A percentile compares a stretch with the other conserved stretches of the same genome.
Conservation (phyloP, 1,140 invertebrate genomes). For the Hirudo medicinalis region DNA sequence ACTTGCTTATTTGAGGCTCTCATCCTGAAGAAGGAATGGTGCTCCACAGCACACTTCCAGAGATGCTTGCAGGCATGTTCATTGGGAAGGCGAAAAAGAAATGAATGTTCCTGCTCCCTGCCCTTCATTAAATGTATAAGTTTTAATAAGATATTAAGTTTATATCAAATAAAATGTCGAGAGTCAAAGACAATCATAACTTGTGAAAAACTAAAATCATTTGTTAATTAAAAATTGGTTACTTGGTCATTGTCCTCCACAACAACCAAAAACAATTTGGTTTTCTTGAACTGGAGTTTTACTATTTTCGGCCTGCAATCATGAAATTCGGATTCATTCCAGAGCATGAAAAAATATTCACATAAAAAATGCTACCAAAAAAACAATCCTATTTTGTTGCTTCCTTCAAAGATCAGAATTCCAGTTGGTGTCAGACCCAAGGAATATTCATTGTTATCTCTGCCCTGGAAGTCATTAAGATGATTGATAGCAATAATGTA, state of each 20-base stretch:
- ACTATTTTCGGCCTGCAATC: constrained; percentile 68
- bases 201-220: not conserved
- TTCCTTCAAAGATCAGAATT: constrained; percentile 84
- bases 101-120: constrained; percentile 39
- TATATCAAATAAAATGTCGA: not conserved
- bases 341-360: not conserved
- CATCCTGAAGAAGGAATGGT: constrained; percentile 91
- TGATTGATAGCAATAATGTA: not conserved
- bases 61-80: constrained; percentile 94
- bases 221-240: constrained; percentile 15
- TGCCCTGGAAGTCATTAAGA: constrained; percentile 56
- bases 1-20: constrained; percentile 73
- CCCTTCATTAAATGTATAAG: constrained; percentile 31
- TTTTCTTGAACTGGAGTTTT: constrained; percentile 88
- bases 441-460: constrained; percentile 91
- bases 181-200: not conserved
- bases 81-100: constrained; percentile 63
- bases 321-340: constrained; percentile 16
- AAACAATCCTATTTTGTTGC: constrained; percentile 92
- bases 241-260: constrained; percentile 41
- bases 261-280: constrained; percentile 43
- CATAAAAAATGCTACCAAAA: constrained; percentile 60
- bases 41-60: constrained; percentile 95
- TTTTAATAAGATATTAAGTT: too few species aligned
- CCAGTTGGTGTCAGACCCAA: constrained; percentile 92